Percentiles rank a stretch among this genome's conserved stretches.
phyloP scores from a whole-genome alignment of 1,140 invertebrate species.

The Saccostrea cuccullata region DNA sequence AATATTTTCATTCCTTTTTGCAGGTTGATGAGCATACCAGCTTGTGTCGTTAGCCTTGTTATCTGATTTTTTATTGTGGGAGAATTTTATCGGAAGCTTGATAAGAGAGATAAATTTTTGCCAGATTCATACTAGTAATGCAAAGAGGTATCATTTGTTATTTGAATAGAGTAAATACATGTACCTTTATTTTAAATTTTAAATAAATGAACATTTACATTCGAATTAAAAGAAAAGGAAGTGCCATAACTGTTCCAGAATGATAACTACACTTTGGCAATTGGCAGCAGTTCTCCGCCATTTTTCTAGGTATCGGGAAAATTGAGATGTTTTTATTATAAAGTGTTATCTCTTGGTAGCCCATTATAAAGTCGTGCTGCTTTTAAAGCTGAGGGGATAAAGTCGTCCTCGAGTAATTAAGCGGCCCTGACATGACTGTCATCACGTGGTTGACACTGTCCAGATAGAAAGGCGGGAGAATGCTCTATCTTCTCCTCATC shows the following conservation, averaged over 20 bases:
- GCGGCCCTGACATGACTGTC: neutral
- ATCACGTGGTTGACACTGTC: constrained; percentile 2
- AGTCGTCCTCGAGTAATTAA: neutral
- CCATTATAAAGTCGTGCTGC: constrained; percentile 1
- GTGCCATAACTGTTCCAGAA: neutral
- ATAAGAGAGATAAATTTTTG: neutral
- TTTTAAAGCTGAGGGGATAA: neutral
- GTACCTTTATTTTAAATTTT: neutral
- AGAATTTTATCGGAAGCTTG: neutral
- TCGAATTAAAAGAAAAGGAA: neutral
- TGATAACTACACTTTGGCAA: neutral
- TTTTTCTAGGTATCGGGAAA: neutral
- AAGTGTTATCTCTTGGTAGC: constrained; percentile 9
- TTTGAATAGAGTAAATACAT: neutral
- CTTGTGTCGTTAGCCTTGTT: neutral
- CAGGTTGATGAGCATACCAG: constrained; percentile 39
- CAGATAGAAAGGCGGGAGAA: neutral
- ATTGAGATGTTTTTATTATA: constrained; percentile 30
- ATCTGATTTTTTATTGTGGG: constrained; percentile 19
- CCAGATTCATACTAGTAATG: neutral
- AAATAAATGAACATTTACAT: neutral
- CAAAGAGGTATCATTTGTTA: too few species aligned
- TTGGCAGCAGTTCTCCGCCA: neutral
- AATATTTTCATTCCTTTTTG: constrained; percentile 47
- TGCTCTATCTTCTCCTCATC: neutral